Base-by-base conservation (phyloP, 2,888 invertebrate genomes). In the Saturnia pavonia region DNA sequence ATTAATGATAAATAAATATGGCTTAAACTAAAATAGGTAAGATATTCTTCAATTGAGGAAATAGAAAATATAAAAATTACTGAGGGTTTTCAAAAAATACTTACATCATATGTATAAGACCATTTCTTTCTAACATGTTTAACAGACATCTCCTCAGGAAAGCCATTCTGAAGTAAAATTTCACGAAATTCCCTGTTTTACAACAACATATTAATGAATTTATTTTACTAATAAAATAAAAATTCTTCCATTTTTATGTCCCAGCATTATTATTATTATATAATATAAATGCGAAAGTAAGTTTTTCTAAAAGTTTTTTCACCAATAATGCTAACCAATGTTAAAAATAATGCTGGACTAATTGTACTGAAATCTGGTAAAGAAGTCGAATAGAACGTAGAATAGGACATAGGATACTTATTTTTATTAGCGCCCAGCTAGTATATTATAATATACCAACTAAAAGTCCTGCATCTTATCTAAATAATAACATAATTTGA, bases 21-120 rank as follows among this genome's bases (percentile, higher is more conserved):
- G 65, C 42, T 67, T 7, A 48, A 48, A 67, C 22, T 25, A 27
- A 16, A 54, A 1, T 54, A 67, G 12, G 48, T 34, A 4, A 3
- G 16, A 54, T n/a, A 54, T 45, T 57, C 12, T 34, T 40, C 19
- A 48, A 1, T 11, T 11, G 3, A 16, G 19, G 0, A 19, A 19
- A 51, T 7, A 19, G 16, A 51, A 14, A 16, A 19, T 19, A n/a
- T n/a, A n/a, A n/a, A n/a, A n/a, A n/a, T n/a, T n/a, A n/a, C n/a
- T n/a, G n/a, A n/a, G n/a, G n/a, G n/a, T n/a, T n/a, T n/a, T n/a
- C n/a, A n/a, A n/a, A 51, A 34, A 69, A 45, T 71, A 89, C 92
- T 90, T 82, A 94, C 94, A 85, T 94, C 93, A 87, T 90, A 92
- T 66, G 89, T 91, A 71, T 92, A 92, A 42, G 88, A 86, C 94